These are phyloP conservation scores for Elephantulus edwardii DNA, from an alignment of 2,113 vertebrate species.

Conservation along the genomic window DNA sequence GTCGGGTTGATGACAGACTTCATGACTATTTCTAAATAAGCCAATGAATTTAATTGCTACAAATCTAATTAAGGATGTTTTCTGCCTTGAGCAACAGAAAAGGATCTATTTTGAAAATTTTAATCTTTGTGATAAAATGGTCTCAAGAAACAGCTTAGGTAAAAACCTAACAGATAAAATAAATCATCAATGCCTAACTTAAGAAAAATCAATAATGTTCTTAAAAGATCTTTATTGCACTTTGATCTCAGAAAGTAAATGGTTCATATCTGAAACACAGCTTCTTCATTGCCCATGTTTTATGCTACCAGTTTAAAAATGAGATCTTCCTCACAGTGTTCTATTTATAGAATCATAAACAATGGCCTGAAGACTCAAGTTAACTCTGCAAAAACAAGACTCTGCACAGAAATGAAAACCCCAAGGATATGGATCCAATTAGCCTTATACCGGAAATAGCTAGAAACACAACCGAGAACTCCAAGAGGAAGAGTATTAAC, in stretches of 20 bases:
- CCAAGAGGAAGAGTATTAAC: background rate
- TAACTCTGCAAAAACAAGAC: background rate
- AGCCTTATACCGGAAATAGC: background rate
- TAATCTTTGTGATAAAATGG: background rate
- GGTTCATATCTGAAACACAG: background rate
- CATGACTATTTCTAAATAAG: background rate
- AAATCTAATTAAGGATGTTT: conserved; percentile 23
- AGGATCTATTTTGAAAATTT: conserved; percentile 3
- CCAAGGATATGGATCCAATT: background rate
- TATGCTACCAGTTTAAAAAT: background rate
- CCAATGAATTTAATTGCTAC: conserved; percentile 36
- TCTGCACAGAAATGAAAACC: background rate
- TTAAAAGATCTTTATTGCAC: background rate
- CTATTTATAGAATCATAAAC: background rate
- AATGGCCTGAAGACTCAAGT: background rate
- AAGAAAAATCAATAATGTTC: conserved; percentile 26
- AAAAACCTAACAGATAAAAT: conserved; percentile 32
- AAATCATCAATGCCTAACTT: conserved; percentile 1
- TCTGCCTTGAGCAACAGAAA: conserved; percentile 35
- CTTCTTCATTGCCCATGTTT: background rate
- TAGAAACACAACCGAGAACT: background rate
- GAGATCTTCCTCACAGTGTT: background rate
- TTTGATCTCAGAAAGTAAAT: background rate
- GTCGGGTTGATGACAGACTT: background rate
- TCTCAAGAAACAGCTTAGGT: conserved; percentile 1